Conservation (phyloP, 2,888 invertebrate genomes). For the Eristalis pertinax region DNA sequence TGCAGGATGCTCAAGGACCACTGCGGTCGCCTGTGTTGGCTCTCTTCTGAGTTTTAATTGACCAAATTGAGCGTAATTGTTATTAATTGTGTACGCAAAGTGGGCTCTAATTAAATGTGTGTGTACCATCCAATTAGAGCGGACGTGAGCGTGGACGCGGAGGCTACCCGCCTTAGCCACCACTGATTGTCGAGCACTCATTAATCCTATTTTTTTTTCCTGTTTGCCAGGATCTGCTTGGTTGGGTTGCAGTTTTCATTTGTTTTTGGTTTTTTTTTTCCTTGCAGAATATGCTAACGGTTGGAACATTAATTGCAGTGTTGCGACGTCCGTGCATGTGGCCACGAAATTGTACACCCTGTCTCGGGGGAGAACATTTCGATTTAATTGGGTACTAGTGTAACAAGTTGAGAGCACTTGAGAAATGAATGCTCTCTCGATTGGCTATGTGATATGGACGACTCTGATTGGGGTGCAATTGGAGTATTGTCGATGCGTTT, state of each 20-base stretch:
- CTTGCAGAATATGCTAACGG: slow-evolving; percentile 53
- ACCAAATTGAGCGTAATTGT: slow-evolving; percentile 70
- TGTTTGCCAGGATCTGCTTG: slow-evolving; percentile 24
- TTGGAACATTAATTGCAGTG: slow-evolving; percentile 60
- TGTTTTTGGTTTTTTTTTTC: background rate
- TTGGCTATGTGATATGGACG: background rate
- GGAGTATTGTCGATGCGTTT: background rate
- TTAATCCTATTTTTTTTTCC: slow-evolving; percentile 34
- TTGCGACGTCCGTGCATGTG: slow-evolving; percentile 46
- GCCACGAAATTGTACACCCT: slow-evolving; percentile 38
- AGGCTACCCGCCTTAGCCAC: slow-evolving; percentile 16
- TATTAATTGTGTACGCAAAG: slow-evolving; percentile 69
- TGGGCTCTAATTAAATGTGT: slow-evolving; percentile 67
- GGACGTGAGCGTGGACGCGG: slow-evolving; percentile 17
- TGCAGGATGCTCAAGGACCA: slow-evolving; percentile 37
- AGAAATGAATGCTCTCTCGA: slow-evolving; percentile 35
- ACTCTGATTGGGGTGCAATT: slow-evolving; percentile 10
- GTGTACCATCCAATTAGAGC: slow-evolving; percentile 59
- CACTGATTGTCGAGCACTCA: slow-evolving; percentile 42
- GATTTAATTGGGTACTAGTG: slow-evolving; percentile 60
- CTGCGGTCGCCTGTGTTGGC: slow-evolving; percentile 22
- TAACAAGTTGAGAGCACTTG: slow-evolving; percentile 46
- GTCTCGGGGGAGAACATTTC: slow-evolving; percentile 30
- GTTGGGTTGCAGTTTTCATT: too few species aligned
- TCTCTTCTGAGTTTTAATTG: slow-evolving; percentile 61